Evolutionary conservation across 2,797 vertebrate species (phyloP).

Genomic region (Lithobates sylvaticus): DNA sequence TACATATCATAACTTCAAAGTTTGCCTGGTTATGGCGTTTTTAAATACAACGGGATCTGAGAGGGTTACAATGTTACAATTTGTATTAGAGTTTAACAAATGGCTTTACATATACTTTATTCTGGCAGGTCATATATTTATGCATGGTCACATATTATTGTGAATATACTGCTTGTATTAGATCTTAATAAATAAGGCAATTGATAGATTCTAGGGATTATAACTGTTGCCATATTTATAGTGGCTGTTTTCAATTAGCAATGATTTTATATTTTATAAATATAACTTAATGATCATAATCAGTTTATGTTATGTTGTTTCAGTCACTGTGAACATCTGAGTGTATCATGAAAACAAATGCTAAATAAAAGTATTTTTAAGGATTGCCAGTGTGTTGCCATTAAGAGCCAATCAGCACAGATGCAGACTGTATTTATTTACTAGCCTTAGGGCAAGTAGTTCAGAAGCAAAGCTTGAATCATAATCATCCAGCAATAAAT

Average conservation of each 20-base stretch:
- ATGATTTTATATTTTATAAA: not conserved
- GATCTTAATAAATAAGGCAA: too few species aligned
- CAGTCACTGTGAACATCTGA: not conserved
- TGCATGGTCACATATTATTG: too few species aligned
- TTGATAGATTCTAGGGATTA: too few species aligned
- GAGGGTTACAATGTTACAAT: too few species aligned
- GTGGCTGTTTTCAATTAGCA: not conserved
- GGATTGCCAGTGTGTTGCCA: not conserved
- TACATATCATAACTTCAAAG: too few species aligned
- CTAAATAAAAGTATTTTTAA: not conserved
- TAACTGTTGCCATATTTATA: not conserved
- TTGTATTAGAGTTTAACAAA: too few species aligned
- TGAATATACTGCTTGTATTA: too few species aligned
- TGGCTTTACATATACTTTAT: too few species aligned
- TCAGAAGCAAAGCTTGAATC: not conserved
- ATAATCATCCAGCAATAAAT: slow-evolving; percentile 5
- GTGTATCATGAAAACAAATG: not conserved
- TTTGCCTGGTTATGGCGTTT: too few species aligned
- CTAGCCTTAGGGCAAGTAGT: not conserved
- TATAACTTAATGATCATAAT: not conserved
- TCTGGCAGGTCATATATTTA: too few species aligned
- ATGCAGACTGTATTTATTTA: not conserved
- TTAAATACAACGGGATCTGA: too few species aligned
- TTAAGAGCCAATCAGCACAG: not conserved
- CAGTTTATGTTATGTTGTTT: not conserved